phyloP scores from a whole-genome alignment of 2,888 invertebrate genomes.

The Hyppa rectilinea region DNA sequence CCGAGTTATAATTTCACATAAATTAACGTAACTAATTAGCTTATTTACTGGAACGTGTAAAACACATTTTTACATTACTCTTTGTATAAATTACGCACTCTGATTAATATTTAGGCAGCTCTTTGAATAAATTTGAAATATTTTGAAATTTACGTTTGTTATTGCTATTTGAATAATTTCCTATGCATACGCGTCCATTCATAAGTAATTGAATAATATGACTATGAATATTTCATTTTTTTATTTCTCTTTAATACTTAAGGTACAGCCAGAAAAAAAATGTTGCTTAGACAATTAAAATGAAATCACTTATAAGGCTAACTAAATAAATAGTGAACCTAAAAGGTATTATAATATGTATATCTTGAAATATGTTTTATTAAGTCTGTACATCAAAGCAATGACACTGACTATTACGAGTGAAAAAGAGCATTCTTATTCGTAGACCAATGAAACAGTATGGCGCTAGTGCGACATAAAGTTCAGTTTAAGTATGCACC shows the following conservation, averaged over 20 bases:
- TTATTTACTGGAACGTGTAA: slow-evolving; percentile 62
- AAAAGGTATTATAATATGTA: slow-evolving; percentile 50
- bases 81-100: slow-evolving; percentile 71
- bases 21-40: slow-evolving; percentile 57
- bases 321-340: slow-evolving; percentile 34
- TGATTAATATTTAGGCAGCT: slow-evolving; percentile 68
- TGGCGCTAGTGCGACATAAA: not conserved
- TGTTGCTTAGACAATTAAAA: slow-evolving; percentile 29
- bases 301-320: slow-evolving; percentile 11
- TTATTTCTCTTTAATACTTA: slow-evolving; percentile 23
- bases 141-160: slow-evolving; percentile 56
- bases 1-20: slow-evolving; percentile 57
- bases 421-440: slow-evolving; percentile 21
- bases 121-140: slow-evolving; percentile 56
- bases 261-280: slow-evolving; percentile 4
- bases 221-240: slow-evolving; percentile 21
- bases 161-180: slow-evolving; percentile 32
- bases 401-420: slow-evolving; percentile 3
- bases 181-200: slow-evolving; percentile 25
- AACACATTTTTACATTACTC: slow-evolving; percentile 60
- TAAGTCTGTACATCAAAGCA: slow-evolving; percentile 21
- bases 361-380: slow-evolving; percentile 27
- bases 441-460: not conserved
- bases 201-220: slow-evolving; percentile 23
- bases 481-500: slow-evolving; percentile 21